Percentiles rank a stretch among this genome's conserved stretches.
These are phyloP conservation scores for Cepaea hortensis DNA, from an alignment of 2,888 invertebrate species.

Conservation along the genomic window DNA sequence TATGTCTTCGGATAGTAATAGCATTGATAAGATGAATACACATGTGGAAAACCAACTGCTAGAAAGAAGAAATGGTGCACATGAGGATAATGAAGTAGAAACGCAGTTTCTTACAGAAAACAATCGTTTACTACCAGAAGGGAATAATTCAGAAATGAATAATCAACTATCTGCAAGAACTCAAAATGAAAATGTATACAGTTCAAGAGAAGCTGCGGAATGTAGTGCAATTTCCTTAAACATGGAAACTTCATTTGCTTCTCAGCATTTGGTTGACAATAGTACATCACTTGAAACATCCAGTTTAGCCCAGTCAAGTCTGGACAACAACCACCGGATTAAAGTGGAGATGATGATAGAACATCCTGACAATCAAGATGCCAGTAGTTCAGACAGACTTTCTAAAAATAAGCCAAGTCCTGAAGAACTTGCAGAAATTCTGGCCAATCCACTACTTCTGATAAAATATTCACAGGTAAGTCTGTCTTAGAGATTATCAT, in stretches of 20 bases:
- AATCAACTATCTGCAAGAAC: not conserved
- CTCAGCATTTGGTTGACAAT: slow-evolving; percentile 2
- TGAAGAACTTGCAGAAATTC: slow-evolving; percentile 30
- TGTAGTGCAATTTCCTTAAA: slow-evolving; percentile 38
- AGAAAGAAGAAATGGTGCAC: not conserved
- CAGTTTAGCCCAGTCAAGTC: not conserved
- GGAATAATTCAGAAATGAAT: not conserved
- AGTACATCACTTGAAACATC: not conserved
- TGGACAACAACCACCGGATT: not conserved
- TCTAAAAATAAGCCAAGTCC: slow-evolving; percentile 25
- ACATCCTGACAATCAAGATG: not conserved
- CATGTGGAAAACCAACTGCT: not conserved
- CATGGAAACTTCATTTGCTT: slow-evolving; percentile 29
- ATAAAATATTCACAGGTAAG: slow-evolving; percentile 40
- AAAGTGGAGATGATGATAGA: not conserved
- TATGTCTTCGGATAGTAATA: not conserved
- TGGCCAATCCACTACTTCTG: slow-evolving; percentile 42
- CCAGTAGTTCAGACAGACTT: not conserved
- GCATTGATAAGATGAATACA: not conserved
- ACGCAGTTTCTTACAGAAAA: not conserved
- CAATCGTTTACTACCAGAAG: not conserved
- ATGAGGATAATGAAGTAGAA: not conserved
- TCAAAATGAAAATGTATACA: slow-evolving; percentile 17
- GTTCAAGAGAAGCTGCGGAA: slow-evolving; percentile 11
- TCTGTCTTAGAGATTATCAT: not conserved